These are phyloP conservation scores for Sebastes taczanowskii DNA, from an alignment of 2,797 vertebrate species.

Conservation along the genomic window DNA sequence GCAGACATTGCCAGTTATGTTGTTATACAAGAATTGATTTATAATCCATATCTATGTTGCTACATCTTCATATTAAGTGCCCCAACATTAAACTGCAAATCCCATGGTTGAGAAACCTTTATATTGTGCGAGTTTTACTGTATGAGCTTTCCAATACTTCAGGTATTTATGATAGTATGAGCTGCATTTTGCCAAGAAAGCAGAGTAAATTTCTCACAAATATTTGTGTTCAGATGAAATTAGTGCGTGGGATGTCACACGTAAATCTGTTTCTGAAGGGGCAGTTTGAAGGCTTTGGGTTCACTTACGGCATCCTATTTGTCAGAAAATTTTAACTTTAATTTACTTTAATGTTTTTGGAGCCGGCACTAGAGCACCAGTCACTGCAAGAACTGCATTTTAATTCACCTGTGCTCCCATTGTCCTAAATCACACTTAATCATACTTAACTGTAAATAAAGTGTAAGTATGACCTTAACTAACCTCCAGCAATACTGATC, in stretches of 20 bases:
- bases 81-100: background rate
- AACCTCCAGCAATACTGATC: background rate
- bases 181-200: too few relatives aligned
- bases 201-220: too few relatives aligned
- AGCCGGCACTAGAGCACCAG: background rate
- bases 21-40: background rate
- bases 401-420: background rate
- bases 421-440: background rate
- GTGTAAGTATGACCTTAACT: background rate
- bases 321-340: background rate
- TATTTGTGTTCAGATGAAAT: too few relatives aligned
- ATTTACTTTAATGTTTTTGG: background rate
- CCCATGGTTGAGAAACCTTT: too few relatives aligned
- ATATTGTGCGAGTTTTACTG: too few relatives aligned
- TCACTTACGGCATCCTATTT: too few relatives aligned
- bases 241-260: too few relatives aligned
- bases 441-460: background rate
- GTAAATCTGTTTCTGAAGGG: too few relatives aligned
- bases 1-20: background rate
- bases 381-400: background rate
- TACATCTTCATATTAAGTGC: background rate
- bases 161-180: background rate
- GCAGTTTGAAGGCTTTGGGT: too few relatives aligned
- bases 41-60: too few relatives aligned
- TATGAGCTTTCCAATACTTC: too few relatives aligned